Evolutionary conservation across 1,140 invertebrate species (phyloP), one percentile per base, ranked within the genome.

Genomic region (Microvelia longipes): DNA sequence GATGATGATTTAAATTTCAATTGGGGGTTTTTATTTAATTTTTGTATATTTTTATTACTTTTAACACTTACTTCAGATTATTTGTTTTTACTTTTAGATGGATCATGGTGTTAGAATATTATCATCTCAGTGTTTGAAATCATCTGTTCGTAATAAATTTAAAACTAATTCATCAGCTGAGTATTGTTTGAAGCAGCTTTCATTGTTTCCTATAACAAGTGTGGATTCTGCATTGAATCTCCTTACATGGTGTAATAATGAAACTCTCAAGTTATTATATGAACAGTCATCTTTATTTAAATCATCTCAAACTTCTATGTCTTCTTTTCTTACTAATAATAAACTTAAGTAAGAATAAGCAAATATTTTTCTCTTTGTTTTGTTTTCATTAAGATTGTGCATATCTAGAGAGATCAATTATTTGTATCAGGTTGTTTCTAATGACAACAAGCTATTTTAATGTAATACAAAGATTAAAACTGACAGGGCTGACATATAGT

Each of bases 81-180:
- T n/a, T n/a, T n/a, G n/a, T n/a, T n/a, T n/a, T n/a, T n/a, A n/a
- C n/a, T n/a, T 70, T 27, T 60, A 74, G 73, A 68, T 74, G 29
- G 72, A 35, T 29, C 69, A 72, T 70, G 73, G 74, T 25, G 28
- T 73, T 26, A 63, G 50, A 28, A 29, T 73, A 15, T 66, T 73
- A 60, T 28, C 60, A 27, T 60, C 66, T 30, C 28, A 25, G 63
- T 70, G 11, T 29, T 63, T 24, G 68, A 72, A 61, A 24, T 28
- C 61, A 60, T 70, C 24, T 30, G 27, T 29, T 30, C n/a, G 2
- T n/a, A 2, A 67, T 13, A 1, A 1, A 50, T 25, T 28, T 14
- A 63, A 28, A 27, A 29, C 63, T n/a, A 29, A n/a, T n/a, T 69
- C 68, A n/a, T n/a, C n/a, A 63, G 24, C 64, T 29, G 28, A 69